phyloP scores from a whole-genome alignment of 2,113 vertebrate genomes.

The Tringa solitaria region DNA sequence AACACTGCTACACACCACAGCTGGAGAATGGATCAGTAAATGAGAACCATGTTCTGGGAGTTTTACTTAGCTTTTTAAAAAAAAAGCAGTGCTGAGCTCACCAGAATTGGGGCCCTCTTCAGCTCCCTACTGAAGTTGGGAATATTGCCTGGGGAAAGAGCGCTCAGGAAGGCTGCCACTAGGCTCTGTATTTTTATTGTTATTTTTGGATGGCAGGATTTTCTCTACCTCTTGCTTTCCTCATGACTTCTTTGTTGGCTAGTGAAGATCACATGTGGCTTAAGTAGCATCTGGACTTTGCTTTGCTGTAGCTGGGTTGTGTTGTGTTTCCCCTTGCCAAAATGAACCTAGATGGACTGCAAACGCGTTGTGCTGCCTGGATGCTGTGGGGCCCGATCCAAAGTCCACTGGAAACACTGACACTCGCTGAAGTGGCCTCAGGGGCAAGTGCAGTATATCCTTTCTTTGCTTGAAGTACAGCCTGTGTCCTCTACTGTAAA shows the following conservation, averaged over 20 bases:
- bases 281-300: conserved; percentile 42
- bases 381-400: conserved; percentile 41
- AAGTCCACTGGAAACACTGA: conserved; percentile 44
- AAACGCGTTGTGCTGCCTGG: conserved; percentile 21
- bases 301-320: conserved; percentile 38
- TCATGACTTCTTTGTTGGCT: conserved; percentile 32
- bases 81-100: conserved; percentile 41
- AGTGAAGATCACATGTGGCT: conserved; percentile 43
- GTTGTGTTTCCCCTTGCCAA: conserved; percentile 15
- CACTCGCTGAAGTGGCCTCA: background rate
- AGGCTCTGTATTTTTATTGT: conserved; percentile 44
- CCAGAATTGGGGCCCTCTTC: conserved; percentile 39
- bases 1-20: conserved; percentile 46
- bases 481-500: background rate
- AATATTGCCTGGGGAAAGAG: conserved; percentile 44
- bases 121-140: conserved; percentile 47
- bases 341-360: conserved; percentile 41
- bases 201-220: conserved; percentile 23
- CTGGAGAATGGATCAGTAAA: conserved; percentile 65
- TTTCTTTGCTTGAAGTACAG: background rate
- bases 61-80: conserved; percentile 38
- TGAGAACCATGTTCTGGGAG: conserved; percentile 61
- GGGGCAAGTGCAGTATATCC: background rate
- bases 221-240: conserved; percentile 25
- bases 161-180: conserved; percentile 14